A percentile compares a stretch with the other conserved stretches of the same genome.
Evolutionary conservation across 1,140 invertebrate genomes (phyloP).

Genomic region (Zaprionus lachaisei): DNA sequence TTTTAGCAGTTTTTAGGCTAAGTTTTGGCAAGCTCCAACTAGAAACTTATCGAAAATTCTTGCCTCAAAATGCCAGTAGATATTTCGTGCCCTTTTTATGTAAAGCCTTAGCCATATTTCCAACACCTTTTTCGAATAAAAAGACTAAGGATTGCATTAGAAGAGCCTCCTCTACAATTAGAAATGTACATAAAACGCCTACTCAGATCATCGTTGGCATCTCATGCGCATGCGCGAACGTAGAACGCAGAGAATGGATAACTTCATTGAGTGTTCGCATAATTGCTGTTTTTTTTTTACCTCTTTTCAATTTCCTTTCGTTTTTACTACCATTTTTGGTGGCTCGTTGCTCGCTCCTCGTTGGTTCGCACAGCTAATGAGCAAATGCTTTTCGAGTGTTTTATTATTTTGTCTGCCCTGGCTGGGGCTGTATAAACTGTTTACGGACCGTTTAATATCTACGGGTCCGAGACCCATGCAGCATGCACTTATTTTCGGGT

Average conservation of each 20-base stretch:
- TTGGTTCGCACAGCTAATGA: conserved; percentile 56
- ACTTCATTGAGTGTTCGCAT: conserved; percentile 71
- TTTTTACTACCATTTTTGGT: conserved; percentile 38
- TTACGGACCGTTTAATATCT: conserved; percentile 28
- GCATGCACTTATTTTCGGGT: conserved; percentile 7
- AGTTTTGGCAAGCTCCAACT: too few species aligned
- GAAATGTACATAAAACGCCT: conserved; percentile 67
- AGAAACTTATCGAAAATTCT: too few species aligned
- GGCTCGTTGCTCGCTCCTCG: conserved; percentile 10
- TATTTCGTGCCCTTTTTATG: too few species aligned
- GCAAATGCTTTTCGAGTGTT: conserved; percentile 58
- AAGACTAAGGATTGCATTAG: conserved; percentile 19
- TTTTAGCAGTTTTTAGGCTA: too few species aligned
- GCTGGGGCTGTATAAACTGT: conserved; percentile 5
- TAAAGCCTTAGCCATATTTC: too few species aligned
- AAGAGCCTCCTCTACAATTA: conserved; percentile 55
- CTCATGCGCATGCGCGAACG: not conserved
- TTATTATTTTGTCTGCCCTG: conserved; percentile 19
- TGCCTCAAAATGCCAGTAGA: too few species aligned
- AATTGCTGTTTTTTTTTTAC: conserved; percentile 46
- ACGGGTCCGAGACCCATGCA: not conserved
- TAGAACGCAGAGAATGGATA: conserved; percentile 29
- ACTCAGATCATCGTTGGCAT: conserved; percentile 11
- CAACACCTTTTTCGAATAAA: not conserved
- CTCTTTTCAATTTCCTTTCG: conserved; percentile 16